Evolutionary conservation across 2,113 vertebrate species (phyloP).

Genomic region (Sisor rabdophorus): DNA sequence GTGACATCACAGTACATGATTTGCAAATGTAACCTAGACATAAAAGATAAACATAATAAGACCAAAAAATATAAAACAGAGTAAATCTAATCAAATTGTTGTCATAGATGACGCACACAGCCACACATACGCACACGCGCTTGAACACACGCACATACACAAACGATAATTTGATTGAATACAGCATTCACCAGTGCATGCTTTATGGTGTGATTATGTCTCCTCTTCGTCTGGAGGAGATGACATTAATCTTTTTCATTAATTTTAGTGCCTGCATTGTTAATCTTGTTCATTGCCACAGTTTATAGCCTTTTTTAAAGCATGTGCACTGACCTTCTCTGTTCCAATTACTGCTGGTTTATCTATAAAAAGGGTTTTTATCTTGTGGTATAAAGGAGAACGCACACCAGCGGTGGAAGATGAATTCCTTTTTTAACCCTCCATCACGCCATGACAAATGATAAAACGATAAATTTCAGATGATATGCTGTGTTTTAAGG

Average conservation of each 20-base stretch:
- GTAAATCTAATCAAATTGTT: not conserved
- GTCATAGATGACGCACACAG: not conserved
- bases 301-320: not conserved
- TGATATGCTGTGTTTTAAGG: conserved; percentile 21
- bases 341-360: conserved; percentile 12
- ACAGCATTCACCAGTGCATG: conserved; percentile 3
- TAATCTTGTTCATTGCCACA: not conserved
- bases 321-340: conserved; percentile 33
- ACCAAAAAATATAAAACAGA: conserved; percentile 12
- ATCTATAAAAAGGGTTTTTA: not conserved
- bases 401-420: not conserved
- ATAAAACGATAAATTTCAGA: conserved; percentile 44
- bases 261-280: conserved; percentile 1
- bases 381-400: not conserved
- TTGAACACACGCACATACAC: not conserved
- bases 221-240: not conserved
- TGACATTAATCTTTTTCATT: conserved; percentile 15
- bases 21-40: not conserved
- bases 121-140: not conserved
- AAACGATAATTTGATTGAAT: conserved; percentile 1
- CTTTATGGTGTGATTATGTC: not conserved
- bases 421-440: conserved; percentile 10
- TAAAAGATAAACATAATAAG: conserved; percentile 10
- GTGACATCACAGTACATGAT: not conserved
- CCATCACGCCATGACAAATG: conserved; percentile 20